Evolutionary conservation across 2,113 vertebrate genomes (phyloP).

Genomic region (Xyrauchen texanus): DNA sequence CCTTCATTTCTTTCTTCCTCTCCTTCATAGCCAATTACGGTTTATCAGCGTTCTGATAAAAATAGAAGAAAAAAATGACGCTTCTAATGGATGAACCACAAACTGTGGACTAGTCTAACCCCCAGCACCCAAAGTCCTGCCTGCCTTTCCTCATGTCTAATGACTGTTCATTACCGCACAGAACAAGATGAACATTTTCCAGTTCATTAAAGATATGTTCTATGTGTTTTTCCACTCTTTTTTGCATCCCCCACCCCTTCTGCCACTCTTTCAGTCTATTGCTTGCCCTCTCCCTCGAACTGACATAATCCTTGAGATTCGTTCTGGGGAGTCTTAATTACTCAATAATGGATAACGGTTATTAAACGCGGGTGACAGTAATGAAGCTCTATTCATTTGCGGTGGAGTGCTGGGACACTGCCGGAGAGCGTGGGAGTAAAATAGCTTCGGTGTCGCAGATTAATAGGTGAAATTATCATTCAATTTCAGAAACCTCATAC

Average conservation of each 20-base stretch:
- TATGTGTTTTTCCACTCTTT: slow-evolving; percentile 83
- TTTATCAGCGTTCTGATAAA: slow-evolving; percentile 97
- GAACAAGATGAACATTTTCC: slow-evolving; percentile 98
- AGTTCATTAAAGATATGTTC: slow-evolving; percentile 99
- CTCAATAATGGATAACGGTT: slow-evolving; percentile 99
- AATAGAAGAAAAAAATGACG: slow-evolving; percentile 98
- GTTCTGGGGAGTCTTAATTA: slow-evolving; percentile 99
- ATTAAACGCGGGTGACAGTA: slow-evolving; percentile 96
- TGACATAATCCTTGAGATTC: slow-evolving; percentile 94
- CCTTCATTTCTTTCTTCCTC: slow-evolving; percentile 62
- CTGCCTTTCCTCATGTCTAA: slow-evolving; percentile 81
- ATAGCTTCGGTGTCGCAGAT: slow-evolving; percentile 92
- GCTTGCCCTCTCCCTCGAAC: slow-evolving; percentile 64
- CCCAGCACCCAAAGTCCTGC: slow-evolving; percentile 78
- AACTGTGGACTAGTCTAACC: slow-evolving; percentile 84
- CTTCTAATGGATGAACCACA: slow-evolving; percentile 96
- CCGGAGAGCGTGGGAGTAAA: slow-evolving; percentile 89
- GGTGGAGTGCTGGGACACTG: slow-evolving; percentile 67
- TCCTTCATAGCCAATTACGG: slow-evolving; percentile 81
- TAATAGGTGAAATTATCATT: slow-evolving; percentile 99
- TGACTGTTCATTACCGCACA: slow-evolving; percentile 95
- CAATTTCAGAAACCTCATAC: slow-evolving; percentile 98
- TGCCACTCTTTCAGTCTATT: slow-evolving; percentile 57
- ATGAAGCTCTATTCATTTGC: slow-evolving; percentile 98
- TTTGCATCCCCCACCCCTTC: slow-evolving; percentile 42